Evolutionary conservation across 2,113 vertebrate species (phyloP).

Genomic region (Tragelaphus scriptus): DNA sequence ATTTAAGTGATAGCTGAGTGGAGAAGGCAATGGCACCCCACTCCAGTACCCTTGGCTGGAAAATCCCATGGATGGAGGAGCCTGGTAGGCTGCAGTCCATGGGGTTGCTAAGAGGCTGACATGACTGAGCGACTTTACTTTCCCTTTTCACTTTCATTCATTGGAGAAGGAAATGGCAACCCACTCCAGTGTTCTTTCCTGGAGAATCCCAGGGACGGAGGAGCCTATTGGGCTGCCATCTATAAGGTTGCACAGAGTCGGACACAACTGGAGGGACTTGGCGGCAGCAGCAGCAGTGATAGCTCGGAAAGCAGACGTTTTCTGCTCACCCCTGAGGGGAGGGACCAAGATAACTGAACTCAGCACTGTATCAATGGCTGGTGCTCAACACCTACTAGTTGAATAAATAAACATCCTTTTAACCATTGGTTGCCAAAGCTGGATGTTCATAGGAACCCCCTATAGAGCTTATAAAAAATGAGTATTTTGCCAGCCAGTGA

Average conservation of each 20-base stretch:
- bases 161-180: background rate
- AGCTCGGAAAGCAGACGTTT: background rate
- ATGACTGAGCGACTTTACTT: background rate
- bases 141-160: background rate
- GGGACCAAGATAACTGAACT: background rate
- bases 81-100: background rate
- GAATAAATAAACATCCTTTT: background rate
- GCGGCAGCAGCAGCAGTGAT: background rate
- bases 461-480: background rate
- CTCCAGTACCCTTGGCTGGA: background rate
- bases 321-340: background rate
- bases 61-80: background rate
- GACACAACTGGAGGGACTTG: background rate
- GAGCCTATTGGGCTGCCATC: background rate
- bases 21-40: background rate
- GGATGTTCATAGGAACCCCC: background rate
- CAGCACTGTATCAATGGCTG: background rate
- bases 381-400: background rate
- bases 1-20: fast-evolving
- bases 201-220: background rate
- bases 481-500: background rate
- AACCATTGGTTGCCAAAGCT: background rate
- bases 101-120: background rate
- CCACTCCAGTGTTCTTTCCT: background rate
- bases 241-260: background rate